Conservation (phyloP, 2,113 vertebrate genomes). For the Paedocypris sp. region DNA sequence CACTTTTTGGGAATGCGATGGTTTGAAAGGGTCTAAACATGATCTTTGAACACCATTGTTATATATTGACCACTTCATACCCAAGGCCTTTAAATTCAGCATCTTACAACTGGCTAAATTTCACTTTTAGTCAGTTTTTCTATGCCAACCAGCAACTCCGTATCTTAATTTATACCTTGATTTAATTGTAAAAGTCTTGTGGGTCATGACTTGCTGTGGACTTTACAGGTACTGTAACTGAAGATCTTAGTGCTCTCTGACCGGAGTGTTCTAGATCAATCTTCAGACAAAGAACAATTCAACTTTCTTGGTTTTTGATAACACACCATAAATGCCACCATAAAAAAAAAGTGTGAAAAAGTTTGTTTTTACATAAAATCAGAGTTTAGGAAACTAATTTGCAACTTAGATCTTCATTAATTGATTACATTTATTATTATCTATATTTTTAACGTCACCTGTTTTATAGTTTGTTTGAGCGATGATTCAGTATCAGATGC, state of each 20-base stretch:
- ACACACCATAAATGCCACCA: constrained; percentile 36
- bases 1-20: constrained; percentile 53
- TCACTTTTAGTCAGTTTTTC: too few species aligned
- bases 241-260: constrained; percentile 22
- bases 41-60: constrained; percentile 27
- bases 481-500: too few species aligned
- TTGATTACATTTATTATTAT: too few species aligned
- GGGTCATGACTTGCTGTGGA: neutral
- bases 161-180: too few species aligned
- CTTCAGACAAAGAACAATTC: constrained; percentile 42
- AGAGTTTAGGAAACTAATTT: too few species aligned
- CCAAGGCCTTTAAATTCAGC: constrained; percentile 12
- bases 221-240: constrained; percentile 21
- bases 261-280: constrained; percentile 24
- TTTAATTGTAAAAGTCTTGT: too few species aligned
- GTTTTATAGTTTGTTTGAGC: too few species aligned
- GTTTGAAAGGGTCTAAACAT: constrained; percentile 41
- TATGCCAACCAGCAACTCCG: too few species aligned
- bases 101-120: too few species aligned
- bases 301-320: constrained; percentile 37
- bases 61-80: constrained; percentile 19
- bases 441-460: too few species aligned
- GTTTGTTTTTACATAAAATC: too few species aligned
- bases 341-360: constrained; percentile 41
- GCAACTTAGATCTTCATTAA: too few species aligned